Percentiles rank a stretch among this genome's conserved stretches.
phyloP scores from a whole-genome alignment of 1,140 invertebrate species.

The Aphidius gifuensis region DNA sequence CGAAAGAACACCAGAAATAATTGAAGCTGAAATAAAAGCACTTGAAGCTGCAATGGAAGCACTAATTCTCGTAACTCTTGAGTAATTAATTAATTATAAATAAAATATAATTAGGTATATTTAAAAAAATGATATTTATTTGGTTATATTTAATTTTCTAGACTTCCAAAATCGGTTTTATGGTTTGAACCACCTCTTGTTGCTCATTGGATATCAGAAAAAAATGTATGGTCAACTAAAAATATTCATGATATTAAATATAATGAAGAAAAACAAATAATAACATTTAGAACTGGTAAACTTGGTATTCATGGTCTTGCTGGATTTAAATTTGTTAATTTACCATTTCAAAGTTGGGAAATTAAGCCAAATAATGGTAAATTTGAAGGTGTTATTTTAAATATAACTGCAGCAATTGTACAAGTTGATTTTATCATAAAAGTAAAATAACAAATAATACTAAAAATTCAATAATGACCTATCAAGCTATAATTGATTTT shows the following conservation, averaged over 20 bases:
- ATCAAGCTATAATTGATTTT: background rate
- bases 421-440: conserved; percentile 66
- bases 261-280: conserved; percentile 76
- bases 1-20: conserved; percentile 72
- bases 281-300: conserved; percentile 71
- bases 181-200: conserved; percentile 81
- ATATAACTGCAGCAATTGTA: conserved; percentile 66
- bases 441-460: conserved; percentile 36
- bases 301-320: conserved; percentile 76
- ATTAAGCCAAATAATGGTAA: conserved; percentile 64
- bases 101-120: background rate
- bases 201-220: conserved; percentile 68
- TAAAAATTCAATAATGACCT: background rate
- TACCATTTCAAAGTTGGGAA: conserved; percentile 85
- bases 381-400: conserved; percentile 58
- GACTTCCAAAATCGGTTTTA: conserved; percentile 70
- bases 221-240: conserved; percentile 67
- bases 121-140: conserved; percentile 9
- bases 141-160: conserved; percentile 36
- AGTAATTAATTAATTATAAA: conserved; percentile 53
- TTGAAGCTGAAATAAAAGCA: conserved; percentile 74
- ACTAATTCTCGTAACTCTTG: conserved; percentile 66
- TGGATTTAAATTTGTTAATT: conserved; percentile 69
- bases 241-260: conserved; percentile 79
- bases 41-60: conserved; percentile 72